These are phyloP conservation scores for Reticulitermes lucifugus DNA, from an alignment of 2,888 invertebrate genomes.

Conservation along the genomic window DNA sequence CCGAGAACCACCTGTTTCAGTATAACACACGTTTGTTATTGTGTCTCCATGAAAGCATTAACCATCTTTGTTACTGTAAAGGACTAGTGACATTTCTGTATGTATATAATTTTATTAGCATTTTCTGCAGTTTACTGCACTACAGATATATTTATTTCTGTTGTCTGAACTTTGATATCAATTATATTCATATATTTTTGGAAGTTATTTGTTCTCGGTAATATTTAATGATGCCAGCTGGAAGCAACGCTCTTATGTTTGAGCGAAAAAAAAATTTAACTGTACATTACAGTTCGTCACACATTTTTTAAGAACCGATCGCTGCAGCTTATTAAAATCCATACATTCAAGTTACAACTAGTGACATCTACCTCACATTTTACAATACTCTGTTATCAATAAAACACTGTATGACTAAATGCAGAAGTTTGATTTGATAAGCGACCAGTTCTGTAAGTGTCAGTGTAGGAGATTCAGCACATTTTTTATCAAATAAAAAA, in stretches of 20 bases:
- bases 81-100: neutral
- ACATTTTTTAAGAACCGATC: neutral
- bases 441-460: neutral
- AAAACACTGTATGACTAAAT: neutral
- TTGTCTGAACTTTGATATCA: neutral
- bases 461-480: neutral
- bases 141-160: constrained; percentile 11
- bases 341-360: neutral
- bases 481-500: neutral
- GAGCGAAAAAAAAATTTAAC: neutral
- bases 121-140: neutral
- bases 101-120: neutral
- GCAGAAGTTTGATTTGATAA: neutral
- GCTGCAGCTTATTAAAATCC: neutral
- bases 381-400: neutral
- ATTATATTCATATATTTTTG: neutral
- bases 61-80: neutral
- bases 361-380: neutral
- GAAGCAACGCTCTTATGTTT: neutral
- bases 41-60: constrained; percentile 13
- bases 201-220: neutral
- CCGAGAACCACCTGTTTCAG: neutral
- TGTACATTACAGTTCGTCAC: neutral
- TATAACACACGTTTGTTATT: constrained; percentile 6
- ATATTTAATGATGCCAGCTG: neutral